phyloP scores from a whole-genome alignment of 2,888 invertebrate species.

The Metallyticus violacea region DNA sequence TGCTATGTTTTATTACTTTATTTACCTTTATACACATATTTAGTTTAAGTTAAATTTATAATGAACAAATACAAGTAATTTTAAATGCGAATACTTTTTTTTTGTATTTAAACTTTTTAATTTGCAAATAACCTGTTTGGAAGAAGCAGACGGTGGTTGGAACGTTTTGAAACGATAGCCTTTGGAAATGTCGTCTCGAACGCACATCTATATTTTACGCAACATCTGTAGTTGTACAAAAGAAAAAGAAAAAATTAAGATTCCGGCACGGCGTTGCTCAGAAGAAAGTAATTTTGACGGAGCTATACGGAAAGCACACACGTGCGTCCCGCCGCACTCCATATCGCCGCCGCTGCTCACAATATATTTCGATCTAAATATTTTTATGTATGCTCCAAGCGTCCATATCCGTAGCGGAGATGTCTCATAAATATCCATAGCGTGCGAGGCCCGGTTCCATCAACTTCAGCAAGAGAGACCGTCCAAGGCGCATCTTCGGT shows the following conservation, averaged over 20 bases:
- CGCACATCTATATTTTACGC: too few relatives aligned
- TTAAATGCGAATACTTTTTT: too few relatives aligned
- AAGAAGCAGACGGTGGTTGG: too few relatives aligned
- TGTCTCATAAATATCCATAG: not conserved
- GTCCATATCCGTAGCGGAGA: not conserved
- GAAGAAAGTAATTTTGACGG: not conserved
- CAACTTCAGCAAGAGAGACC: not conserved
- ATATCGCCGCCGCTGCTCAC: not conserved
- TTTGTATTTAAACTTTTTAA: too few relatives aligned
- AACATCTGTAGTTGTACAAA: not conserved
- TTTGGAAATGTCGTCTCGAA: too few relatives aligned
- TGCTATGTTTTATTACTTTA: too few relatives aligned
- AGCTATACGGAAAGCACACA: not conserved
- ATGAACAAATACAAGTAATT: too few relatives aligned
- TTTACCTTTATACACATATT: too few relatives aligned
- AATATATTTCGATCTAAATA: conserved; percentile 10
- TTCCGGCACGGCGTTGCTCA: not conserved
- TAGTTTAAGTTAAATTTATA: too few relatives aligned
- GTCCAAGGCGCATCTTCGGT: not conserved
- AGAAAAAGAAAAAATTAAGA: not conserved
- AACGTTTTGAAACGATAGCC: too few relatives aligned
- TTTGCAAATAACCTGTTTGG: too few relatives aligned
- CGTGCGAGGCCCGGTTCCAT: not conserved
- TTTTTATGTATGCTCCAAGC: conserved; percentile 9
- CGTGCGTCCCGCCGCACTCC: not conserved